Evolutionary conservation across 2,888 invertebrate species (phyloP), one percentile per base, ranked within the genome.

Genomic region (Hirtodrosophila histrioides): DNA sequence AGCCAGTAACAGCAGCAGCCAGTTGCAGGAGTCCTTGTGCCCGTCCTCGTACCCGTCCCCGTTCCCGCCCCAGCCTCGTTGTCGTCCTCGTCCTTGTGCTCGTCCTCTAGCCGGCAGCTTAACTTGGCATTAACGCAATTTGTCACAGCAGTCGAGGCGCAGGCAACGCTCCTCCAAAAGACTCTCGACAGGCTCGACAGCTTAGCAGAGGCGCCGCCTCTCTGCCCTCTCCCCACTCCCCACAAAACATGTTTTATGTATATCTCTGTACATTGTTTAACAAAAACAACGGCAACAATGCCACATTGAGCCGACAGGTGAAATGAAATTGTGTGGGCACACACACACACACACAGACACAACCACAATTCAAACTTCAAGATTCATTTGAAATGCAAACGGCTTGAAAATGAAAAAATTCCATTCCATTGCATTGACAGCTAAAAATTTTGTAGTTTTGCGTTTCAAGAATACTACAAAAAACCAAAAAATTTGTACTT

Each of bases 121-220:
- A 76, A 61, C 70, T 69, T 76, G 77, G 86, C 86, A 85, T 84
- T 86, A 84, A 77, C 75, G 77, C 84, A 78, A 81, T 84, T 85
- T 85, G 84, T 81, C 77, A 79, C 81, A 67, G 53, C 83, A 75
- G 49, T 46, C 70, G 54, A 61, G 65, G 7, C 40, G 23, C 23
- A 27, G 49, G 17, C 8, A 53, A 39, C 27, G 11, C 33, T 29
- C 24, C 8, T 10, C 29, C 40, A 68, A 74, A 57, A 69, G 56
- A 35, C 50, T 17, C 29, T 37, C 41, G 33, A 44, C 53, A 33
- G 17, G 40, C 63, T 45, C 41, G 41, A 53, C 58, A 76, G 78
- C 64, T 72, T 56, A 68, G 66, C 70, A 56, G 43, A 41, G 43
- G 65, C 45, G 37, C 27, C 57, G 8, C 12, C 4, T 7, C 31